These are phyloP conservation scores for Pelagia noctiluca DNA, from an alignment of 30 jellyfish, hydroid and myxozoan genomes.

Conservation along the genomic window DNA sequence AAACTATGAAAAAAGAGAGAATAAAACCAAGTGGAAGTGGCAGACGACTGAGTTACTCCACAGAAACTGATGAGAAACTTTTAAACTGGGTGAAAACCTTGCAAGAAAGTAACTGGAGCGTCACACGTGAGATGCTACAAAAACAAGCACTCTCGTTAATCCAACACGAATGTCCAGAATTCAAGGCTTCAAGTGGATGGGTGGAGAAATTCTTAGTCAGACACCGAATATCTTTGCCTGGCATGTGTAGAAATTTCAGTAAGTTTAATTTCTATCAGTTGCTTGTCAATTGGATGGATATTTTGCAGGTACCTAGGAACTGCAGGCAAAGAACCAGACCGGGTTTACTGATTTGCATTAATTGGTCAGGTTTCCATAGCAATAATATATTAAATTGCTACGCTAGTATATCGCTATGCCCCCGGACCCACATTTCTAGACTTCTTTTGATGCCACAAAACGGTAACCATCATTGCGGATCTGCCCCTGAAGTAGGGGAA, in stretches of 20 bases:
- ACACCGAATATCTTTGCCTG: conserved; percentile 72
- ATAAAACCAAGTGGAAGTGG: conserved; percentile 74
- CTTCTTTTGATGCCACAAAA: too few species aligned
- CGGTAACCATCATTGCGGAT: too few species aligned
- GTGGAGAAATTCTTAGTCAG: conserved; percentile 80
- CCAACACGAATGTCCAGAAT: conserved; percentile 79
- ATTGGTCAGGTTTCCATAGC: too few species aligned
- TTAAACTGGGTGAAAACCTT: conserved; percentile 71
- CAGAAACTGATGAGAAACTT: conserved; percentile 75
- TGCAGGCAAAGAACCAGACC: too few species aligned
- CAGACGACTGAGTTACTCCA: conserved; percentile 73
- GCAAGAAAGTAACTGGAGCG: conserved; percentile 53
- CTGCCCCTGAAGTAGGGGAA: too few species aligned
- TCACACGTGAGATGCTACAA: conserved; percentile 78
- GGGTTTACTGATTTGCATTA: too few species aligned
- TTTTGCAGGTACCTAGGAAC: too few species aligned
- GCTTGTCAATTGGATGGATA: too few species aligned
- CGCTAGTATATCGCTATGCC: too few species aligned
- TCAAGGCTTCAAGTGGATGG: conserved; percentile 93
- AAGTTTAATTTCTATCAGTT: too few species aligned
- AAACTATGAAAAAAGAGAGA: conserved; percentile 33
- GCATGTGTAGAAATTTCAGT: conserved; percentile 55
- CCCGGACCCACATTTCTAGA: too few species aligned
- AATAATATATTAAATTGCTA: too few species aligned
- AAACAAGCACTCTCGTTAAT: conserved; percentile 72